These are phyloP conservation scores for Bos indicus DNA, from an alignment of 2,113 vertebrate species.

Conservation along the genomic window DNA sequence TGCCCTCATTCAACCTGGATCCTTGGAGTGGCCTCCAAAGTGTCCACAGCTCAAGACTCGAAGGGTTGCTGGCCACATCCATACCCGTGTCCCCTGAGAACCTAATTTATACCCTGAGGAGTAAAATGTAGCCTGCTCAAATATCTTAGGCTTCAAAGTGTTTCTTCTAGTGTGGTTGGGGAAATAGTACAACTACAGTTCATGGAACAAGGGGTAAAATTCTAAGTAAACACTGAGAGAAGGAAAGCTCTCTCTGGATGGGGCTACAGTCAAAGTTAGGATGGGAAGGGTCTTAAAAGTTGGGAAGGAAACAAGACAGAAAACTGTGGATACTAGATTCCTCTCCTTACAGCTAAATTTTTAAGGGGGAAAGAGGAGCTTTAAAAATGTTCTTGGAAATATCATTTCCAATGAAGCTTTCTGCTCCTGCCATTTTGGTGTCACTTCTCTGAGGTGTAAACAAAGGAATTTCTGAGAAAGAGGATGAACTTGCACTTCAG, in stretches of 20 bases:
- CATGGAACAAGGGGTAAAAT: not conserved
- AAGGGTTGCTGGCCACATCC: not conserved
- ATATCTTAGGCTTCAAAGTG: not conserved
- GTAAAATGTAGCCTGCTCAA: not conserved
- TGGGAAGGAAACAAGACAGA: not conserved
- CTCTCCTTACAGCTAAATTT: not conserved
- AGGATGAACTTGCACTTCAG: not conserved
- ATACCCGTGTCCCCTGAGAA: not conserved
- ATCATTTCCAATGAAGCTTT: not conserved
- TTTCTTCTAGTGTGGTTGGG: not conserved
- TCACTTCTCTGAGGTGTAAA: not conserved
- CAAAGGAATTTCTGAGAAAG: not conserved
- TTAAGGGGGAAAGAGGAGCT: not conserved
- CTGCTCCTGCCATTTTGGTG: not conserved
- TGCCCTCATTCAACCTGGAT: conserved; percentile 10
- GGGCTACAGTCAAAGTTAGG: not conserved
- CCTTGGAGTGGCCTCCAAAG: not conserved
- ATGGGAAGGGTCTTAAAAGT: not conserved
- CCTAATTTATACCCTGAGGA: not conserved
- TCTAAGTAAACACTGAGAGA: not conserved
- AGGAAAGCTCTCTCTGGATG: not conserved
- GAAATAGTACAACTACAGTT: not conserved
- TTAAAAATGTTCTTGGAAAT: not conserved
- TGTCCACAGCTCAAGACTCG: not conserved
- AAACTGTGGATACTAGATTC: not conserved